A percentile compares a stretch with the other conserved stretches of the same genome.
These are phyloP conservation scores for Haemorhous mexicanus DNA, from an alignment of 2,113 vertebrate species.

Conservation along the genomic window DNA sequence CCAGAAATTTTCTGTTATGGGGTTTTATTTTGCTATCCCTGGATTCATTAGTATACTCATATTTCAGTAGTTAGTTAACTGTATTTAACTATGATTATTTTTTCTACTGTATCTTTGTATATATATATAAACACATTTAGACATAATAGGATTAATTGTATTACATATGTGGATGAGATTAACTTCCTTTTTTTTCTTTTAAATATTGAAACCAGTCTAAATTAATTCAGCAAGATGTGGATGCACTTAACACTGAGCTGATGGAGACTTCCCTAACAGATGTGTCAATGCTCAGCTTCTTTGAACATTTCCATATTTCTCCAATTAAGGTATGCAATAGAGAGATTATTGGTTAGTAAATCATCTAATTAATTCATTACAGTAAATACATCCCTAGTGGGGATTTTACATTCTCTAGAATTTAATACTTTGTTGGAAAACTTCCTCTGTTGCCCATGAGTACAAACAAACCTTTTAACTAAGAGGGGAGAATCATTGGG, in stretches of 20 bases:
- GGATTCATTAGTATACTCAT: not conserved
- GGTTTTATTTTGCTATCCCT: not conserved
- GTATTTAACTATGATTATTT: not conserved
- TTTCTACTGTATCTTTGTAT: not conserved
- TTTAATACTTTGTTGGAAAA: not conserved
- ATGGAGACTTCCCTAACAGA: conserved; percentile 88
- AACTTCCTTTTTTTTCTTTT: not conserved
- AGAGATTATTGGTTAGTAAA: not conserved
- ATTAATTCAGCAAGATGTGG: conserved; percentile 84
- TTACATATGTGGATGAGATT: not conserved
- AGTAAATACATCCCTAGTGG: not conserved
- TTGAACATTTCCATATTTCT: conserved; percentile 96
- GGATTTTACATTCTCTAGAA: not conserved
- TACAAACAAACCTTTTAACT: not conserved
- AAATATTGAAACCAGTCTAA: conserved; percentile 70
- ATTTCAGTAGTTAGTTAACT: not conserved
- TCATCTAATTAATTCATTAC: not conserved
- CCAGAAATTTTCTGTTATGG: not conserved
- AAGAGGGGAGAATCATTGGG: not conserved
- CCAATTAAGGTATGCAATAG: conserved; percentile 86
- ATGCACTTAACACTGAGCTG: conserved; percentile 82
- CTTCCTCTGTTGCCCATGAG: not conserved
- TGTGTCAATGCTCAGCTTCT: conserved; percentile 87
- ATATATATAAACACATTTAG: not conserved
- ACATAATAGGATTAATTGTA: not conserved